phyloP scores from a whole-genome alignment of 2,888 invertebrate species.

The Mayetiola destructor region DNA sequence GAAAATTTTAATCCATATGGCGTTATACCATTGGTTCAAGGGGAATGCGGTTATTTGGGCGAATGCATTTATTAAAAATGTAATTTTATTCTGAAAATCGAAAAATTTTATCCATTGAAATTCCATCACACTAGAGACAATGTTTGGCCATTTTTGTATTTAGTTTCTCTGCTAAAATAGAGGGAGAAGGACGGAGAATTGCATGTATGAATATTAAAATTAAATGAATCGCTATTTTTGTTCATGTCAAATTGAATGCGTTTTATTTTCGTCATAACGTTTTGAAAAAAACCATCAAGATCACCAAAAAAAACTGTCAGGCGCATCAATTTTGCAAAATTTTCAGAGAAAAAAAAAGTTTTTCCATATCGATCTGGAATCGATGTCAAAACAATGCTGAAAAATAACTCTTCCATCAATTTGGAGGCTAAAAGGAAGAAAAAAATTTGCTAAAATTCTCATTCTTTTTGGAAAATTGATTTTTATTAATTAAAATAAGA shows the following conservation, averaged over 20 bases:
- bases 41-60: constrained; percentile 34
- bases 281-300: no score
- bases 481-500: no score
- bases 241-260: background rate
- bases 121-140: constrained; percentile 5
- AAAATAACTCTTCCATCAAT: no score
- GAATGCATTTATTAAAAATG: constrained; percentile 33
- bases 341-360: background rate
- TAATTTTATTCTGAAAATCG: background rate
- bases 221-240: constrained; percentile 6
- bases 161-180: no score
- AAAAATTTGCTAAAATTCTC: no score
- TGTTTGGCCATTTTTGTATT: no score
- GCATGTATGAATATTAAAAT: background rate
- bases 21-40: constrained; percentile 32
- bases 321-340: no score
- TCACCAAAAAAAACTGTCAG: no score
- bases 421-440: no score
- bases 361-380: background rate
- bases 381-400: background rate
- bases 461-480: no score
- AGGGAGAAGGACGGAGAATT: no score
- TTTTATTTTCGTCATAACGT: constrained; percentile 6
- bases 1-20: constrained; percentile 35
- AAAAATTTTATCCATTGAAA: background rate